phyloP scores from a whole-genome alignment of 2,113 vertebrate genomes.

The Ciconia maguari region DNA sequence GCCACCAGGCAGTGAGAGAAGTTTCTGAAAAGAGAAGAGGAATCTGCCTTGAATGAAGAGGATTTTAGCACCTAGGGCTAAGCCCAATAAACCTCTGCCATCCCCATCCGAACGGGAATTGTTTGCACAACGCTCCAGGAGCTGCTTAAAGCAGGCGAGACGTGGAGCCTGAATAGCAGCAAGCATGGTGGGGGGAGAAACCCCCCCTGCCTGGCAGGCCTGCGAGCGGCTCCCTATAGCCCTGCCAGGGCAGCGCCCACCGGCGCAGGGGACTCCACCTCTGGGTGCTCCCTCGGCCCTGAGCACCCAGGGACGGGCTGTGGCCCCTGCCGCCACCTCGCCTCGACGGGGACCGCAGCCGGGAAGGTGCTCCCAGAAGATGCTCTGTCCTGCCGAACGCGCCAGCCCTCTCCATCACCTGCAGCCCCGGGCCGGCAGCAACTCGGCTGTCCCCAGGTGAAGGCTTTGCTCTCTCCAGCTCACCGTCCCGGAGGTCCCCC shows the following conservation, averaged over 20 bases:
- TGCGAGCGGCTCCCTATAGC: neutral
- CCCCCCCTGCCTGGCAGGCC: neutral
- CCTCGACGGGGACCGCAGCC: neutral
- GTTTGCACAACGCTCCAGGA: neutral
- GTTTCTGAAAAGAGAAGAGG: slow-evolving; percentile 27
- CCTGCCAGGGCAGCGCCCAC: neutral
- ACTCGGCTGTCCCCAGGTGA: neutral
- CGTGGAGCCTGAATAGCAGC: neutral
- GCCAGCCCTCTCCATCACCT: neutral
- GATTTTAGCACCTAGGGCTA: slow-evolving; percentile 65
- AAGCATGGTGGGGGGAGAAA: neutral
- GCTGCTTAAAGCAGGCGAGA: neutral
- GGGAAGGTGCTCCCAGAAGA: neutral
- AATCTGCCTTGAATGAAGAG: slow-evolving; percentile 39
- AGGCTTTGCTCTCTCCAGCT: neutral
- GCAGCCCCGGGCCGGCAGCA: neutral
- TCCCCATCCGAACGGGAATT: neutral
- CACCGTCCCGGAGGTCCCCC: neutral
- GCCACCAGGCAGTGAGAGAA: neutral
- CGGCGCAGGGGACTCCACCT: neutral
- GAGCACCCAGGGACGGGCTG: neutral
- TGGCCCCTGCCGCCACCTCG: neutral
- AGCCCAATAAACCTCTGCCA: slow-evolving; percentile 44
- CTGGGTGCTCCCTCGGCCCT: neutral
- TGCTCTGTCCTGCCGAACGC: neutral